Percentiles rank a stretch among this genome's conserved stretches.
phyloP scores from a whole-genome alignment of 2,888 invertebrate genomes.

The Leucophenga montana region DNA sequence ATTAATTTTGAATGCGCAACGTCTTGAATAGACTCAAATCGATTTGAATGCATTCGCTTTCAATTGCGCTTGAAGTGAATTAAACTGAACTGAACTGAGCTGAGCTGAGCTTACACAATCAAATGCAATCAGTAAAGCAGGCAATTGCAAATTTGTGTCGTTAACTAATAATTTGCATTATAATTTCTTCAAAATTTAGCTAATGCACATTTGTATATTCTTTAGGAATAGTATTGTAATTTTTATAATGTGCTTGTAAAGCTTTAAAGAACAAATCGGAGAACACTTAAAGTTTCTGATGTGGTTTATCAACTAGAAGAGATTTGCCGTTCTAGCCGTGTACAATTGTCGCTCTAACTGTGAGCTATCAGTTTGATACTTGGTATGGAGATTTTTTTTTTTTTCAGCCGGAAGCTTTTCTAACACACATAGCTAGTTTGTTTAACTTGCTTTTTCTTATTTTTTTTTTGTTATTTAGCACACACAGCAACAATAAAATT shows the following conservation, averaged over 20 bases:
- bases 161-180: slow-evolving; percentile 19
- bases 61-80: too few species aligned
- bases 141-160: slow-evolving; percentile 4
- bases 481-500: not conserved
- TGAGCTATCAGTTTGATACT: too few species aligned
- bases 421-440: too few species aligned
- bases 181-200: not conserved
- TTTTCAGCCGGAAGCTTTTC: not conserved
- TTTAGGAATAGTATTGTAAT: not conserved
- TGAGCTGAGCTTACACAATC: slow-evolving; percentile 15
- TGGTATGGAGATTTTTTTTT: too few species aligned
- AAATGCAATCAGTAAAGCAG: not conserved
- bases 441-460: too few species aligned
- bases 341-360: too few species aligned
- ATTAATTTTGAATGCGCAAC: not conserved
- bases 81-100: not conserved
- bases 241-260: too few species aligned
- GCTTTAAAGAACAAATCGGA: too few species aligned
- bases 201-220: not conserved
- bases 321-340: too few species aligned
- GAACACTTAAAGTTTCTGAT: too few species aligned
- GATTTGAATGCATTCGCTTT: too few species aligned
- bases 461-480: not conserved
- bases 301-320: too few species aligned
- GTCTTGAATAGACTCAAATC: not conserved